phyloP scores from a whole-genome alignment of 2,797 vertebrate species.

The Pangasius djambal region DNA sequence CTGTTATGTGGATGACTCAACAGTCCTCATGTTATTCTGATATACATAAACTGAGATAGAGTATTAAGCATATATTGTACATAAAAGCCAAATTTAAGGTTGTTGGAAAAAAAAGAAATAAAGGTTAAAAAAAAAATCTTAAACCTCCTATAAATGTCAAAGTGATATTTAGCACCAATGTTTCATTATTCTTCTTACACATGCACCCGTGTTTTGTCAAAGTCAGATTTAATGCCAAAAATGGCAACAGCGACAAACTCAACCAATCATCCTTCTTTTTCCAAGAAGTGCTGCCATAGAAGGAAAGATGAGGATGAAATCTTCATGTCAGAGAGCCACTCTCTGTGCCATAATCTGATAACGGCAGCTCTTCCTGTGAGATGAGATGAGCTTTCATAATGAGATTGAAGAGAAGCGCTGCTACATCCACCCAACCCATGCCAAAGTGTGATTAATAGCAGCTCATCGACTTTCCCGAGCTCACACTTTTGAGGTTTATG shows the following conservation, averaged over 20 bases:
- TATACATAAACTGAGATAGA: background rate
- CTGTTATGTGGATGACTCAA: background rate
- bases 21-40: background rate
- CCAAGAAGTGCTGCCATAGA: slow-evolving; percentile 13
- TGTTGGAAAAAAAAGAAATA: background rate
- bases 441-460: slow-evolving; percentile 63
- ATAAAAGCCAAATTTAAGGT: background rate
- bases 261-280: slow-evolving; percentile 1
- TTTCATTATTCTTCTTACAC: background rate
- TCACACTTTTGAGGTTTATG: slow-evolving; percentile 57
- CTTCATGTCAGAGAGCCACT: slow-evolving; percentile 51
- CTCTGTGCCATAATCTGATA: slow-evolving; percentile 73
- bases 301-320: slow-evolving; percentile 53
- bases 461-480: slow-evolving; percentile 57
- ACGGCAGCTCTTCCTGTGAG: slow-evolving; percentile 70
- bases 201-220: too few species aligned
- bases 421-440: slow-evolving; percentile 63
- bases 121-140: background rate
- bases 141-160: background rate
- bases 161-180: background rate
- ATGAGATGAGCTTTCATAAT: slow-evolving; percentile 71
- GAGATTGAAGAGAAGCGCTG: slow-evolving; percentile 70
- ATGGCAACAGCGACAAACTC: background rate
- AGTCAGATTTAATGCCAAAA: background rate
- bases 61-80: background rate